These are phyloP conservation scores for Gavia stellata DNA, from an alignment of 2,113 vertebrate species.

Conservation along the genomic window DNA sequence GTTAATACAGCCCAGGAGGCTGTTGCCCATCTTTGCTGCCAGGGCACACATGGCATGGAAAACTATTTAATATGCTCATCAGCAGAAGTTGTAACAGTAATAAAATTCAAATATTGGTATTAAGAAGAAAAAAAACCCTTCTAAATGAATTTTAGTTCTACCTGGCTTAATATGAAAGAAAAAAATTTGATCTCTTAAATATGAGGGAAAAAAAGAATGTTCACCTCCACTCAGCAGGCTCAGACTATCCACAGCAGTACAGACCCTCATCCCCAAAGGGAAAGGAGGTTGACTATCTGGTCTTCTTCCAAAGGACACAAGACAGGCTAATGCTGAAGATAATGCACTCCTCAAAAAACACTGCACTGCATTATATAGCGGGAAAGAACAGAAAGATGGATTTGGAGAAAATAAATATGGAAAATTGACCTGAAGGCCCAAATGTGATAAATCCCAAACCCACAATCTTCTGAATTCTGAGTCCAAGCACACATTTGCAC, in stretches of 20 bases:
- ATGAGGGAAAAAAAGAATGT: neutral
- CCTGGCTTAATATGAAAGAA: neutral
- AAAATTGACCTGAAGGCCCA: neutral
- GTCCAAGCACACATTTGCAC: neutral
- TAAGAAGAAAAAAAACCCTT: neutral
- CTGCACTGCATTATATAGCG: neutral
- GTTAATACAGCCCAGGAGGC: neutral
- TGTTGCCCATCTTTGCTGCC: neutral
- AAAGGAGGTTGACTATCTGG: neutral
- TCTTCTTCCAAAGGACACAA: neutral
- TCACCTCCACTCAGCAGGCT: neutral
- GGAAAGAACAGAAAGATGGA: neutral
- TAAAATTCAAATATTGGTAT: neutral
- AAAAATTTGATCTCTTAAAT: neutral
- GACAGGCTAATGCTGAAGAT: neutral
- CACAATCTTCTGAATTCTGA: neutral
- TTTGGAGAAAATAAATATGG: neutral
- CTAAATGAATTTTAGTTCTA: neutral
- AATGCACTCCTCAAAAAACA: neutral
- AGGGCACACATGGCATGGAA: neutral
- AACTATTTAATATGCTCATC: neutral
- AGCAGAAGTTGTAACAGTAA: neutral
- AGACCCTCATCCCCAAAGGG: neutral
- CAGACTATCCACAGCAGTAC: neutral
- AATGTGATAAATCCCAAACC: neutral